Evolutionary conservation across 2,888 invertebrate genomes (phyloP), one percentile per base, ranked within the genome.

Genomic region (Drosophila siamana): DNA sequence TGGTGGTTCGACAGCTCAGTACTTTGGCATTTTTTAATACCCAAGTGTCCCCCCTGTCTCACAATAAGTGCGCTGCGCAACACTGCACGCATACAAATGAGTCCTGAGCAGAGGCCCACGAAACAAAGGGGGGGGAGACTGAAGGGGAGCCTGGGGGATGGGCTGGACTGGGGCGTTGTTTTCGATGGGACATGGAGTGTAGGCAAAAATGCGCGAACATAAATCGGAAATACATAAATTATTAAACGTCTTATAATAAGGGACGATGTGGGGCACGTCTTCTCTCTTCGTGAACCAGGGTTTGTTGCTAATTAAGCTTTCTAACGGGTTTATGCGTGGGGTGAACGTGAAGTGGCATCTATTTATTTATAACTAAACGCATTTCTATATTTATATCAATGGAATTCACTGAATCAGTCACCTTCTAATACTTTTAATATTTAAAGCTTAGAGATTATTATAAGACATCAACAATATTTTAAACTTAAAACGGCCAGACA

Each of bases 221-320:
- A 86, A 85, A 84, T 85, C 86, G 86, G 85, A 85, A 85, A 81
- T 82, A 81, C 78, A 85, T 85, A 85, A 86, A 85, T 86, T 85
- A 84, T 86, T 80, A 86, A 85, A 74, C 63, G 61, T 84, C 74
- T 67, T 66, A 71, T 81, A 83, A 84, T 77, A 83, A 78, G 72
- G 69, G 71, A 69, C 74, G 54, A 33, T 64, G 48, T 55, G 72
- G 30, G 26, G 60, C 73, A 73, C 64, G 48, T 54, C 50, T 11
- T 1, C 33, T 40, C 46, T 33, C 46, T 16, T 36, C 24, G 33
- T 47, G 57, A 54, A 16, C 30, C 11, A 36, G 16, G 15, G 36
- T 26, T 36, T 38, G 28, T 54, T 57, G 74, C 74, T 74, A 74
- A 74, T 74, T 70, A 74, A 50, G 48, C 46, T 48, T 4, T 43